Percentiles rank a stretch among this genome's conserved stretches.
phyloP scores from a whole-genome alignment of 2,113 vertebrate genomes.

The Thamnaconus septentrionalis region DNA sequence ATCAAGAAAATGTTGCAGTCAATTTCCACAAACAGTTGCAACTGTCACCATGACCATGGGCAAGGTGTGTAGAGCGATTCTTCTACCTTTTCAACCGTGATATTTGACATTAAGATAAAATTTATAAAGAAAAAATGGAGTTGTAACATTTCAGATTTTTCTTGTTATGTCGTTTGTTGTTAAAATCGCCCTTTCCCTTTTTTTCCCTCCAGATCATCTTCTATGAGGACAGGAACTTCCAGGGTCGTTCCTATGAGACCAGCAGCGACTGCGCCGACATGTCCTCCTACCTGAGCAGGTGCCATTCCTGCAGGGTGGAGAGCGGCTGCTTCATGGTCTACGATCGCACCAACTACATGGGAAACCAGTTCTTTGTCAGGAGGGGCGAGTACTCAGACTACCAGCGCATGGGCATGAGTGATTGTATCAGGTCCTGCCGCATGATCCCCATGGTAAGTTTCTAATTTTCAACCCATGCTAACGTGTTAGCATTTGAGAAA shows the following conservation, averaged over 20 bases:
- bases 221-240: constrained; percentile 78
- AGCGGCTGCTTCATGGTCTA: constrained; percentile 78
- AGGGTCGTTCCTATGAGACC: constrained; percentile 77
- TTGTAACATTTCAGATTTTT: neutral
- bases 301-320: constrained; percentile 76
- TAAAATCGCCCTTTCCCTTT: neutral
- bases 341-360: constrained; percentile 70
- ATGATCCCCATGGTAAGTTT: constrained; percentile 70
- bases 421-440: constrained; percentile 74
- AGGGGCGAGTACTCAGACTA: constrained; percentile 74
- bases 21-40: constrained; percentile 28
- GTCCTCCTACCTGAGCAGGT: constrained; percentile 72
- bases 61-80: constrained; percentile 56
- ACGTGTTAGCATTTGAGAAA: neutral
- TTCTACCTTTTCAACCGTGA: neutral
- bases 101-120: neutral
- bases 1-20: constrained; percentile 48
- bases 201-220: constrained; percentile 62
- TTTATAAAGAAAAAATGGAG: no score
- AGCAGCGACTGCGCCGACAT: constrained; percentile 75
- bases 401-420: constrained; percentile 74
- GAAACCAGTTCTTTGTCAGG: constrained; percentile 69
- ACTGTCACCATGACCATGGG: constrained; percentile 70
- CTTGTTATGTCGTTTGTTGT: neutral
- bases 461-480: neutral